Conservation (phyloP, 2,797 vertebrate species). For the Clamator glandarius region DNA sequence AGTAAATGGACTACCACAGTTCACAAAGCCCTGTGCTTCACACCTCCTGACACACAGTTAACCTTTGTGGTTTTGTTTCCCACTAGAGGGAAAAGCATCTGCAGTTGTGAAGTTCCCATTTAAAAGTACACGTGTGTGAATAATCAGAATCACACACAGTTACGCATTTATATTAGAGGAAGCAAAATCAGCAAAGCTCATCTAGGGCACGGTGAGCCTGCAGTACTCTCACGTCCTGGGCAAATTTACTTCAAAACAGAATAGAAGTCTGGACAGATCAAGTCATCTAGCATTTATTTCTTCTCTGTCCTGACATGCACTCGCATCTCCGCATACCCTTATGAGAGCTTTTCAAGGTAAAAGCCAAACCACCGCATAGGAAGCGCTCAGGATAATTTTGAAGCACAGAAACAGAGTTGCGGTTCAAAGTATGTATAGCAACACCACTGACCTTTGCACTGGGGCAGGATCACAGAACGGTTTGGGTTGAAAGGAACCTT, state of each 20-base stretch:
- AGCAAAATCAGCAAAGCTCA: neutral
- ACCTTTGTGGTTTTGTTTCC: neutral
- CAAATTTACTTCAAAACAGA: neutral
- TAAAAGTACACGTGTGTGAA: neutral
- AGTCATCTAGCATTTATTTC: neutral
- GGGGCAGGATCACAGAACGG: neutral
- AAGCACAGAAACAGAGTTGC: neutral
- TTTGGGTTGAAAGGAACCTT: neutral
- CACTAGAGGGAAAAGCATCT: neutral
- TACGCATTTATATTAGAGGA: neutral
- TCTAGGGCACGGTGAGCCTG: accelerated
- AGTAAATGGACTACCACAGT: neutral
- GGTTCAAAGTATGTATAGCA: accelerated
- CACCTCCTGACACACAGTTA: neutral
- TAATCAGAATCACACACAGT: neutral
- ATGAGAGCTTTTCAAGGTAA: neutral
- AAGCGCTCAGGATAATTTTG: accelerated
- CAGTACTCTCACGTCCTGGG: neutral
- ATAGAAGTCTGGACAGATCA: neutral
- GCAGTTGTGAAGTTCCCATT: neutral
- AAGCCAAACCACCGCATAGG: neutral
- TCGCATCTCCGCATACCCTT: accelerated
- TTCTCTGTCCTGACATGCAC: neutral
- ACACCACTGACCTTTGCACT: neutral
- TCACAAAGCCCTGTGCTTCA: neutral